Conservation (phyloP, 30 jellyfish, hydroid and myxozoan genomes). For the Haliclystus octoradiatus region DNA sequence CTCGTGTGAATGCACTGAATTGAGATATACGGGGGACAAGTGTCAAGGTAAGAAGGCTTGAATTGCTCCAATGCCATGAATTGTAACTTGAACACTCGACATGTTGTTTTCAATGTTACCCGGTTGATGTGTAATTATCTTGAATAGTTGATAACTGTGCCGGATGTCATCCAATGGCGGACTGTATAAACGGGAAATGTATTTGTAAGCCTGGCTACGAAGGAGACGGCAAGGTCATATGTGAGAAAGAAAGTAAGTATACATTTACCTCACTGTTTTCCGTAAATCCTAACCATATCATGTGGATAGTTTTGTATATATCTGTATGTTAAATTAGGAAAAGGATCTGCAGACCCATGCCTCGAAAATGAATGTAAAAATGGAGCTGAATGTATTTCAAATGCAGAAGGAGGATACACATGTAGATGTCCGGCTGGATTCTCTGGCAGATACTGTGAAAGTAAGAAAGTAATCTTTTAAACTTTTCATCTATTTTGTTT, state of each 20-base stretch:
- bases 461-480: conserved; percentile 13
- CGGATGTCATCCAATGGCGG: conserved; percentile 76
- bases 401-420: conserved; percentile 16
- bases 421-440: conserved; percentile 81
- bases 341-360: conserved; percentile 75
- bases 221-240: conserved; percentile 66
- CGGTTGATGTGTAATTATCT: too few species aligned
- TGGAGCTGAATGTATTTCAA: conserved; percentile 70
- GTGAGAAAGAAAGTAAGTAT: conserved; percentile 39
- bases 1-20: conserved; percentile 83
- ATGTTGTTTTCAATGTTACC: too few species aligned
- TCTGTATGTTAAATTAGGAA: too few species aligned
- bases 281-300: background rate
- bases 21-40: conserved; percentile 79
- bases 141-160: conserved; percentile 89
- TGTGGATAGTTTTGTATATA: too few species aligned
- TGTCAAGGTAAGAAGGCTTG: conserved; percentile 94
- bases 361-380: conserved; percentile 47
- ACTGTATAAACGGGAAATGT: conserved; percentile 83
- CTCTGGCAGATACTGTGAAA: conserved; percentile 76
- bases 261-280: background rate
- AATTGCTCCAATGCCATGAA: too few species aligned
- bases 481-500: background rate
- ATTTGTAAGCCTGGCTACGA: conserved; percentile 79
- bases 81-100: too few species aligned